phyloP scores from a whole-genome alignment of 2,113 vertebrate species.

The Nyctereutes procyonoides region DNA sequence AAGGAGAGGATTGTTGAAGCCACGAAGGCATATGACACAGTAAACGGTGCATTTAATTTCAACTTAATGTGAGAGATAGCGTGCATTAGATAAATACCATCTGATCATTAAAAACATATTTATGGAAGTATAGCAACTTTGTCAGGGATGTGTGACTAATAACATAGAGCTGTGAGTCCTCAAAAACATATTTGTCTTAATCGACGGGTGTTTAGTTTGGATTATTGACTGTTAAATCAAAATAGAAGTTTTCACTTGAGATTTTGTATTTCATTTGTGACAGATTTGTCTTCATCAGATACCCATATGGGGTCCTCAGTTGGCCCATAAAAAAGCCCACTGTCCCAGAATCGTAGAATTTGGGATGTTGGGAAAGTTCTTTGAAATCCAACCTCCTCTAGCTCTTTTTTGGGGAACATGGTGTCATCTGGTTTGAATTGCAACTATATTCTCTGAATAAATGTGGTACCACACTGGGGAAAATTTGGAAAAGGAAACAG shows the following conservation, averaged over 20 bases:
- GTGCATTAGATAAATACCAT: constrained; percentile 85
- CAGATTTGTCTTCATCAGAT: constrained; percentile 66
- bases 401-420: constrained; percentile 2
- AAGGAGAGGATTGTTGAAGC: constrained; percentile 72
- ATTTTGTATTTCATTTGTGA: constrained; percentile 75
- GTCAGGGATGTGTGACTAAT: constrained; percentile 86
- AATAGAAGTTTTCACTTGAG: constrained; percentile 80
- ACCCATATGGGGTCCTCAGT: constrained; percentile 36
- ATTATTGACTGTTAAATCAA: constrained; percentile 82
- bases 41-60: constrained; percentile 88
- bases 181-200: constrained; percentile 83
- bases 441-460: constrained; percentile 63
- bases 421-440: constrained; percentile 66
- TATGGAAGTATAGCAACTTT: constrained; percentile 85
- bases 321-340: constrained; percentile 55
- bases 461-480: background rate
- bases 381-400: constrained; percentile 30
- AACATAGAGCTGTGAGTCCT: constrained; percentile 77
- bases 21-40: constrained; percentile 80
- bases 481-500: constrained; percentile 49
- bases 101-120: constrained; percentile 89
- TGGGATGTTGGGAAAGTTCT: constrained; percentile 43
- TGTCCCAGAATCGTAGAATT: constrained; percentile 53
- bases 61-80: constrained; percentile 81
- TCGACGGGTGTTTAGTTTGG: constrained; percentile 80